Percentiles rank a stretch among this genome's conserved stretches.
Conservation (phyloP, 2,113 vertebrate genomes). For the Cynoglossus semilaevis region DNA sequence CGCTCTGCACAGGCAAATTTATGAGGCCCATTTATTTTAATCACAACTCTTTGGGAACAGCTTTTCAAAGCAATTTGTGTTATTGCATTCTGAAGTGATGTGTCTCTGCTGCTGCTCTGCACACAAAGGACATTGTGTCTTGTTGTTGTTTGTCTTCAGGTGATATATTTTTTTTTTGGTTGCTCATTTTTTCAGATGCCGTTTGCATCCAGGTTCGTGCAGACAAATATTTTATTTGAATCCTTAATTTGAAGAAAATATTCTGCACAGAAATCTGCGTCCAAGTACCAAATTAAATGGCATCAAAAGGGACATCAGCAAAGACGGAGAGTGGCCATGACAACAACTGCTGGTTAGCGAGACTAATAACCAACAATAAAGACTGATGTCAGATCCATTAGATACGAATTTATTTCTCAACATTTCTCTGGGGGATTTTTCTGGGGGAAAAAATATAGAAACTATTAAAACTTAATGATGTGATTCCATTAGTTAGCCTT, state of each 20-base stretch:
- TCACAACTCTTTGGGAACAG: slow-evolving; percentile 77
- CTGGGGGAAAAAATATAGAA: too few relatives aligned
- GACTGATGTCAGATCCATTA: too few relatives aligned
- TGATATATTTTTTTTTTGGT: slow-evolving; percentile 9
- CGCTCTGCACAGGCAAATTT: slow-evolving; percentile 89
- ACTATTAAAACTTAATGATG: too few relatives aligned
- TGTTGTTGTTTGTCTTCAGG: too few relatives aligned
- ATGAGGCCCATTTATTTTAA: slow-evolving; percentile 90
- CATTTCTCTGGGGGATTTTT: too few relatives aligned
- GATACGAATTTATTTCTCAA: too few relatives aligned
- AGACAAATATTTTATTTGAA: not conserved
- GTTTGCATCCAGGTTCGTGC: not conserved
- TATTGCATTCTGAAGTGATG: slow-evolving; percentile 72
- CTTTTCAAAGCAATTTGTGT: slow-evolving; percentile 78
- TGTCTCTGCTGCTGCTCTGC: slow-evolving; percentile 32
- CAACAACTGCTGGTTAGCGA: too few relatives aligned
- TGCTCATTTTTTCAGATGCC: not conserved
- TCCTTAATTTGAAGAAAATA: not conserved
- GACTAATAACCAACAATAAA: too few relatives aligned
- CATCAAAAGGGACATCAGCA: too few relatives aligned
- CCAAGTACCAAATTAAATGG: too few relatives aligned
- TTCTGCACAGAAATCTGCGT: slow-evolving; percentile 15
- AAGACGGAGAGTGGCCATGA: too few relatives aligned
- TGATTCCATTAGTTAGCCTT: too few relatives aligned
- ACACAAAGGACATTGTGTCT: slow-evolving; percentile 25